Conservation (phyloP, 2,797 vertebrate species). For the Phataginus tetradactyla region DNA sequence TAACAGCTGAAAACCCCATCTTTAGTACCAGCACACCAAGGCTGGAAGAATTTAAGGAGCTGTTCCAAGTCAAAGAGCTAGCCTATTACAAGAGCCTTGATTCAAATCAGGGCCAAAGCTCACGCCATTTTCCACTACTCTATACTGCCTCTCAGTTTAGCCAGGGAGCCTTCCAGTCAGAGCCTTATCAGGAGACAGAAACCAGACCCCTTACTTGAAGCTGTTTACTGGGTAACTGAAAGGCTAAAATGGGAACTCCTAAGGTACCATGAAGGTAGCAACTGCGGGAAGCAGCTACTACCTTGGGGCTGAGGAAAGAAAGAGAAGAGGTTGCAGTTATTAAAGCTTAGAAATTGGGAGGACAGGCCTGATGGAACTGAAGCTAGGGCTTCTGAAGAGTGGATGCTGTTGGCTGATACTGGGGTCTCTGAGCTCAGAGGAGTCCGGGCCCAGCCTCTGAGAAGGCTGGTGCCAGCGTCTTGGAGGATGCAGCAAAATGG, state of each 20-base stretch:
- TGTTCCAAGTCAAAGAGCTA: neutral
- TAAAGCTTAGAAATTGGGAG: neutral
- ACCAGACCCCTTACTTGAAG: neutral
- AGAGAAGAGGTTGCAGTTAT: neutral
- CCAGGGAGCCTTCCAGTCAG: neutral
- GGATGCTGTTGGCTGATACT: neutral
- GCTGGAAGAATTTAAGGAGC: neutral
- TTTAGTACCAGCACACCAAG: neutral
- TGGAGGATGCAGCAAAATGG: neutral
- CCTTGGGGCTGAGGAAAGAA: neutral
- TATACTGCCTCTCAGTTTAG: neutral
- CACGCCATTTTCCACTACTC: neutral
- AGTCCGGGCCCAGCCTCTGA: too few relatives aligned
- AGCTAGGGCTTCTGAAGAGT: too few relatives aligned
- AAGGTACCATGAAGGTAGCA: neutral
- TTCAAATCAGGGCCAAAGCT: neutral
- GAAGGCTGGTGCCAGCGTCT: too few relatives aligned
- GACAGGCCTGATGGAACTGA: neutral
- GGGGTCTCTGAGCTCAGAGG: neutral
- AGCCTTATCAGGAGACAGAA: neutral
- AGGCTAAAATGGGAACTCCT: neutral
- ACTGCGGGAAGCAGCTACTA: neutral
- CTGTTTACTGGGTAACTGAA: neutral
- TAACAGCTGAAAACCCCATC: neutral
- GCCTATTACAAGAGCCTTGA: neutral